A percentile compares a stretch with the other conserved stretches of the same genome.
Conservation (phyloP, 2,113 vertebrate species). For the Sphaerodactylus townsendi region DNA sequence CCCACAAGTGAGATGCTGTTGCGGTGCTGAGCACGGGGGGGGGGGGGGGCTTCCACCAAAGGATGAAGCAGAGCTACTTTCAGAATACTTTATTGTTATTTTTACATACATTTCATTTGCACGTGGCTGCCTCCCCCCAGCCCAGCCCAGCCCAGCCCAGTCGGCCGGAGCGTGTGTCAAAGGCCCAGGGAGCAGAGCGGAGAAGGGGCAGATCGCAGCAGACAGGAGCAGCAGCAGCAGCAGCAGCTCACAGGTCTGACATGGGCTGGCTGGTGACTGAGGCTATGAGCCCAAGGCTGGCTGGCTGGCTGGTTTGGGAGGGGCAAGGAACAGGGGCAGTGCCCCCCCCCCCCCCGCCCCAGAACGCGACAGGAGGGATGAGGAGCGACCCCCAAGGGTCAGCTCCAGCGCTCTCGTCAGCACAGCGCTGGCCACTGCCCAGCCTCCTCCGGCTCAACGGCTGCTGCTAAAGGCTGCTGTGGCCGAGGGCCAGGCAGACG, state of each 20-base stretch:
- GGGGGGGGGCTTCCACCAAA: too few relatives aligned
- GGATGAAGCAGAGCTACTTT: not conserved
- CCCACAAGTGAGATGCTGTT: too few relatives aligned
- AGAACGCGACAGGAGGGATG: not conserved
- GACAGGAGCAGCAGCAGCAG: not conserved
- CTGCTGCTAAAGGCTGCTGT: too few relatives aligned
- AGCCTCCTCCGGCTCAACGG: too few relatives aligned
- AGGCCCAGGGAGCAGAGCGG: not conserved
- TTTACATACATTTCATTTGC: slow-evolving; percentile 19
- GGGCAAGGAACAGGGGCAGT: too few relatives aligned
- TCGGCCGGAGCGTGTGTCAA: not conserved
- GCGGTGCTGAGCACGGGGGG: too few relatives aligned
- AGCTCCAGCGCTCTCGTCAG: not conserved
- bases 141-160: not conserved
- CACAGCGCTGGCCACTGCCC: too few relatives aligned
- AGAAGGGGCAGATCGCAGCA: accelerated
- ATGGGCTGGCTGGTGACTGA: too few relatives aligned
- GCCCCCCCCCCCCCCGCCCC: slow-evolving; percentile 45
- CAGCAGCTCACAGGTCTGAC: not conserved
- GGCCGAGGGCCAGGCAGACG: too few relatives aligned
- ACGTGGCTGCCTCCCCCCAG: not conserved
- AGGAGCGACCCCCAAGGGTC: not conserved
- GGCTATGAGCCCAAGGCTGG: not conserved
- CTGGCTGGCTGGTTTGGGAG: not conserved
- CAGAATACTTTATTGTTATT: slow-evolving; percentile 31